These are phyloP conservation scores for Myrmecobius fasciatus DNA, from an alignment of 2,113 vertebrate species.

Conservation along the genomic window DNA sequence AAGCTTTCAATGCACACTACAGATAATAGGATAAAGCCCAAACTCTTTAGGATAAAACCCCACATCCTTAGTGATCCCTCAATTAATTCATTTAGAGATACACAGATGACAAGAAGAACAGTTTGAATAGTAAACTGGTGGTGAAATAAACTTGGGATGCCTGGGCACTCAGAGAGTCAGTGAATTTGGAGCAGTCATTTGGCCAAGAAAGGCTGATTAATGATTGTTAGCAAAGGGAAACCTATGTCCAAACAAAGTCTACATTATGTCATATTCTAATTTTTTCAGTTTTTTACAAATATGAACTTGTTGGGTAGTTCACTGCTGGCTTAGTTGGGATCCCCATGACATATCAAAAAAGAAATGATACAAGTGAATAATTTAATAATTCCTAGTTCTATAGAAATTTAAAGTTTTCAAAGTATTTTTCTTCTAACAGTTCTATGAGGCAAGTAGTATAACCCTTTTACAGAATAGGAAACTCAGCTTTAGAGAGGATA, in stretches of 20 bases:
- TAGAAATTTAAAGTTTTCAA: background rate
- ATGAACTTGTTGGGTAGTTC: background rate
- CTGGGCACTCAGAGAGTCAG: background rate
- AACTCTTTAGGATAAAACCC: background rate
- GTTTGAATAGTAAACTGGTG: background rate
- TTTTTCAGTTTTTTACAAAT: background rate
- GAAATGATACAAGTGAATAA: background rate
- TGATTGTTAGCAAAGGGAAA: background rate
- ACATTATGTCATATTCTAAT: background rate
- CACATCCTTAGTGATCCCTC: background rate
- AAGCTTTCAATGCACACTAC: background rate
- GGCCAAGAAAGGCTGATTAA: background rate
- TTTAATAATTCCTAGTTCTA: background rate
- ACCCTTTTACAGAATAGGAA: background rate
- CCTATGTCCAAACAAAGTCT: background rate
- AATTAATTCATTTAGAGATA: background rate
- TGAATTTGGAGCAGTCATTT: background rate
- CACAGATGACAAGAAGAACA: background rate
- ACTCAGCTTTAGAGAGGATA: too few species aligned
- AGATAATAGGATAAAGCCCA: background rate
- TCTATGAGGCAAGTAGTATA: accelerated
- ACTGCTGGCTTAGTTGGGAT: background rate
- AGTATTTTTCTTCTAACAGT: background rate
- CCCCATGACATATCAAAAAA: background rate
- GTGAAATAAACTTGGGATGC: background rate